Evolutionary conservation across 2,113 vertebrate species (phyloP), one percentile per base, ranked within the genome.

Genomic region (Alexandromys fortis): DNA sequence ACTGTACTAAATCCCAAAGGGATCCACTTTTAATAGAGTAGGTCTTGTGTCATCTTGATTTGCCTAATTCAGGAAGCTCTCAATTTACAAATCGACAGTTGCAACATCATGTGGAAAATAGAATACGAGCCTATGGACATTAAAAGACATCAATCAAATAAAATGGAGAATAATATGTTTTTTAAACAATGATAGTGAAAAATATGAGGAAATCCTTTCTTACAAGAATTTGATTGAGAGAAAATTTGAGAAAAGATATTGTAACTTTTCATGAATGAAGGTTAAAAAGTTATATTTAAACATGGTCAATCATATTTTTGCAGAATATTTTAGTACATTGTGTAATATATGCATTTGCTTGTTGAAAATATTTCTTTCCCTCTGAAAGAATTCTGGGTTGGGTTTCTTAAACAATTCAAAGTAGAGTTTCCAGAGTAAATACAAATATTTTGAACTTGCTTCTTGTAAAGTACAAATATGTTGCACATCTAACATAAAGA

Each of bases 191-290:
- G 1, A 13, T 7, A 89, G 93, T 88, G 26, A 89, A 72, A 90
- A 82, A 89, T 19, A 81, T 45, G n/a, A 90, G 11, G 61, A n/a
- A 65, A 7, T 87, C 55, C 12, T 9, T 95, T 87, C 63, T 77
- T 94, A 17, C 89, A 91, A 22, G 0, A 90, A 47, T n/a, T 63
- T 94, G n/a, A 68, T 75, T 89, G n/a, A 85, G 73, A 78, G 19
- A 89, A 52, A 22, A 49, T 45, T 55, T 63, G 2, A 1, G 26
- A 65, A 78, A 90, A 92, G 45, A 83, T 52, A 0, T 35, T 72
- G 45, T 67, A 77, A 76, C 61, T 82, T 68, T 28, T 63, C 11
- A 79, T 35, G 13, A 8, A 81, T 87, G 82, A 92, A n/a, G 35
- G 26, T 47, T 72, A 35, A 4, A 76, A 35, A 35, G 19, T 28